Evolutionary conservation across 2,888 invertebrate species (phyloP), one percentile per base, ranked within the genome.

Genomic region (Dryocosmus kuriphilus): DNA sequence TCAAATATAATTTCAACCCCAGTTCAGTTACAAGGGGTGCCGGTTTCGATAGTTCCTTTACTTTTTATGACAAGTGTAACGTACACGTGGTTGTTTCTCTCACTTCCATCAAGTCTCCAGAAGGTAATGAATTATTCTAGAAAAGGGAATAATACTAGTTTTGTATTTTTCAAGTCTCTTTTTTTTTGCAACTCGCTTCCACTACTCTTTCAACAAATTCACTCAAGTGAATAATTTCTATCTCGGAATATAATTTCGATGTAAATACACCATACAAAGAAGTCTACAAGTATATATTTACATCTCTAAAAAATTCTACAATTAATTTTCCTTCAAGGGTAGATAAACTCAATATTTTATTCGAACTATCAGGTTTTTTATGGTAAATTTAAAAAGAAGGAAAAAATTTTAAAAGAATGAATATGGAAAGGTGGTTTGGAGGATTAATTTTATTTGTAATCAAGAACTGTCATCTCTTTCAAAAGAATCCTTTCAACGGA

Each of bases 1-100:
- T 89, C 88, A 88, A 90, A 71, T 61, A 88, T 90, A 88, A 88
- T 89, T 88, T 88, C 88, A 89, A 90, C 89, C 90, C 88, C 90
- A 89, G 90, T 89, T 88, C 88, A 88, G 84, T 83, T 84, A 80
- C 74, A 79, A 81, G 51, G 77, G 79, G 78, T 80, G 81, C 79
- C 77, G 73, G 76, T 80, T 83, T 78, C 80, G 65, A 71, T 79
- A 80, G 77, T 75, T 81, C 77, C 80, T 80, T 79, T 81, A 74
- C 82, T 83, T 82, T 85, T 84, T 83, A 81, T 82, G 84, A 86
- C 88, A 89, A 88, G 88, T 88, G 87, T 86, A 86, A 82, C 84
- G 84, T 83, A 82, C 86, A 83, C 84, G 83, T 83, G 84, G 81
- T 83, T 63, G 57, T 57, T 75, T 46, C 75, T 30, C 51, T 61